Evolutionary conservation across 2,113 vertebrate species (phyloP).

Genomic region (Seriola dumerili): DNA sequence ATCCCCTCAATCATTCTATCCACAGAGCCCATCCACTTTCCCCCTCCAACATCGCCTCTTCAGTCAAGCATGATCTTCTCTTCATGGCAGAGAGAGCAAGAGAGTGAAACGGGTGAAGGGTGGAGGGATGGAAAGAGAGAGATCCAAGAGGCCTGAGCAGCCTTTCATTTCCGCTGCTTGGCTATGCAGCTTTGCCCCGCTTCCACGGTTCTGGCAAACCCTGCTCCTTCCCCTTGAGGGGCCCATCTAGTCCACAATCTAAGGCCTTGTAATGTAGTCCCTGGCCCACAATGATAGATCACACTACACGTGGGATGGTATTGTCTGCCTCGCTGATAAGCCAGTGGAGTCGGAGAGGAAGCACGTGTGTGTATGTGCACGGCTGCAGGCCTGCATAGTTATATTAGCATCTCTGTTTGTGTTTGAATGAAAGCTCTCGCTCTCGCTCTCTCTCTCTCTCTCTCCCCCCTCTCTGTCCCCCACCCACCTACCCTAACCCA

Average conservation of each 20-base stretch:
- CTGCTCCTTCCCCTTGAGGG: constrained; percentile 67
- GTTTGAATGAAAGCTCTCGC: background rate
- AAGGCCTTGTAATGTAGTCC: constrained; percentile 81
- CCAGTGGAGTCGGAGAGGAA: constrained; percentile 49
- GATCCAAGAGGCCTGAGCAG: constrained; percentile 58
- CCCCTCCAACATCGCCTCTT: constrained; percentile 60
- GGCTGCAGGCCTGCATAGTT: background rate
- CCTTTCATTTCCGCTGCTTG: constrained; percentile 81
- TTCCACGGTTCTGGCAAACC: constrained; percentile 71
- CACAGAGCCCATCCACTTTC: constrained; percentile 47
- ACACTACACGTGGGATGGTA: constrained; percentile 71
- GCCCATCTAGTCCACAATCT: constrained; percentile 78
- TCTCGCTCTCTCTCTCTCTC: background rate
- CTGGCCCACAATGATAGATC: constrained; percentile 78
- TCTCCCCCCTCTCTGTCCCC: background rate
- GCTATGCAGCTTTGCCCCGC: constrained; percentile 68
- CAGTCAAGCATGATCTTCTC: constrained; percentile 71
- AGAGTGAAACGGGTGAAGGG: background rate
- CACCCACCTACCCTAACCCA: constrained; percentile 24
- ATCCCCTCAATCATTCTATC: constrained; percentile 66
- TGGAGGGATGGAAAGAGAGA: constrained; percentile 5
- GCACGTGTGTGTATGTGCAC: background rate
- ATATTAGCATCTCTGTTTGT: constrained; percentile 37
- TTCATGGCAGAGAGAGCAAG: constrained; percentile 56
- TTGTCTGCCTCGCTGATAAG: constrained; percentile 81